These are phyloP conservation scores for Burhinus bistriatus DNA, from an alignment of 2,113 vertebrate genomes.

Conservation along the genomic window DNA sequence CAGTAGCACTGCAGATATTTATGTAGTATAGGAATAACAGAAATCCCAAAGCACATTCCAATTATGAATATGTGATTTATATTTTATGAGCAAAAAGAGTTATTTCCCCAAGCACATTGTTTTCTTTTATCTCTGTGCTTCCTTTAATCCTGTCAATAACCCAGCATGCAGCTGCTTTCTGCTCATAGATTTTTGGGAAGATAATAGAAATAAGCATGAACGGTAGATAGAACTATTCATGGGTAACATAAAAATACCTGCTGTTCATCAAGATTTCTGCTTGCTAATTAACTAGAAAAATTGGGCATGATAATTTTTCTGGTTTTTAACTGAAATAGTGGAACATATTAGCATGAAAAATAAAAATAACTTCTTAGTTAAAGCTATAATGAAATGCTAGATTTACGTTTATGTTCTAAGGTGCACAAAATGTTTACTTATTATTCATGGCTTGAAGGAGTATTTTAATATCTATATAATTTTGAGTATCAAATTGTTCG, in stretches of 20 bases:
- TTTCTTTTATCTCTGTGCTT: slow-evolving; percentile 50
- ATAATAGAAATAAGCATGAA: slow-evolving; percentile 49
- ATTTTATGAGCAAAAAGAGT: slow-evolving; percentile 36
- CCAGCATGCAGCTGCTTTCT: slow-evolving; percentile 23
- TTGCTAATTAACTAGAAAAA: slow-evolving; percentile 52
- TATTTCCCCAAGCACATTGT: slow-evolving; percentile 38
- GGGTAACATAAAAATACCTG: slow-evolving; percentile 41
- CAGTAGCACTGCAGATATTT: not conserved
- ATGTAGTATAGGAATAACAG: not conserved
- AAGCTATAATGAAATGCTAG: not conserved
- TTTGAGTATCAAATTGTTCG: not conserved
- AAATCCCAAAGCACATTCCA: slow-evolving; percentile 40
- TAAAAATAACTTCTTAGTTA: slow-evolving; percentile 6
- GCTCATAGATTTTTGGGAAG: slow-evolving; percentile 23
- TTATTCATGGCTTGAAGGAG: not conserved
- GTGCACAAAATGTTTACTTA: not conserved
- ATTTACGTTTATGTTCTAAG: not conserved
- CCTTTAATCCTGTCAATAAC: slow-evolving; percentile 58
- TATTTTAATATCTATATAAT: not conserved
- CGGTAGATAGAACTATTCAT: not conserved
- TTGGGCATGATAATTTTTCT: not conserved
- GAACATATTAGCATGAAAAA: not conserved
- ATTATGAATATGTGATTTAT: slow-evolving; percentile 47
- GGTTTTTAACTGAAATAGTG: not conserved
- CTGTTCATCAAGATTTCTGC: slow-evolving; percentile 47